phyloP scores from a whole-genome alignment of 2,888 invertebrate species.

The Exocentrus adspersus region DNA sequence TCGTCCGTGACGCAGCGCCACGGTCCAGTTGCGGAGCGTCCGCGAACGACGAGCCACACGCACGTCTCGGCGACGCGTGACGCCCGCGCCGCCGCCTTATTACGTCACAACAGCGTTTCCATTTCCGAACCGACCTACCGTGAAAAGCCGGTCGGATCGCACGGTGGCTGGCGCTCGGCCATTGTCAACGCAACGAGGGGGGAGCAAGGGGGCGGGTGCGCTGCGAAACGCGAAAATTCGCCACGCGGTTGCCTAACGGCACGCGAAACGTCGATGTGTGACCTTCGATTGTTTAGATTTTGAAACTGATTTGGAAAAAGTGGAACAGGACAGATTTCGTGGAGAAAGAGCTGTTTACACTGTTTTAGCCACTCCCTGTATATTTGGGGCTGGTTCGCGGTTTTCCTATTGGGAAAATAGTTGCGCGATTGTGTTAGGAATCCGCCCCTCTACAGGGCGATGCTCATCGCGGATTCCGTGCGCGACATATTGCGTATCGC shows the following conservation, averaged over 20 bases:
- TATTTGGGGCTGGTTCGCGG: too few species aligned
- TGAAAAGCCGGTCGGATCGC: conserved; percentile 63
- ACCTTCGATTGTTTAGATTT: too few species aligned
- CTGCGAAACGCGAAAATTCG: background rate
- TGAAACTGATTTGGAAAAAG: too few species aligned
- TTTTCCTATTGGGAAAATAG: too few species aligned
- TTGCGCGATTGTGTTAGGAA: background rate
- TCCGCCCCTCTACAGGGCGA: background rate
- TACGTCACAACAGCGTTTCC: conserved; percentile 57
- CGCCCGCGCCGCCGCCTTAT: conserved; percentile 44
- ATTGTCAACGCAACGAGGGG: conserved; percentile 43
- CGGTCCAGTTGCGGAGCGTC: conserved; percentile 38
- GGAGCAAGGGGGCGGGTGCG: background rate
- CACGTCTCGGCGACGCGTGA: conserved; percentile 23
- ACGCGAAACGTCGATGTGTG: too few species aligned
- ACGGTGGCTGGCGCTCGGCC: conserved; percentile 49
- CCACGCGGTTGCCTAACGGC: too few species aligned
- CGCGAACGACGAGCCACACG: conserved; percentile 18
- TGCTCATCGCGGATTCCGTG: conserved; percentile 18
- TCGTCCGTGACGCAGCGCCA: conserved; percentile 29
- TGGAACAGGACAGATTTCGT: too few species aligned
- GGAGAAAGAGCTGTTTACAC: too few species aligned
- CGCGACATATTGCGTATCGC: conserved; percentile 10
- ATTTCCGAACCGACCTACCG: conserved; percentile 62
- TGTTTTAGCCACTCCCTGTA: too few species aligned